Evolutionary conservation across 2,797 vertebrate species (phyloP).

Genomic region (Epinephelus coioides): DNA sequence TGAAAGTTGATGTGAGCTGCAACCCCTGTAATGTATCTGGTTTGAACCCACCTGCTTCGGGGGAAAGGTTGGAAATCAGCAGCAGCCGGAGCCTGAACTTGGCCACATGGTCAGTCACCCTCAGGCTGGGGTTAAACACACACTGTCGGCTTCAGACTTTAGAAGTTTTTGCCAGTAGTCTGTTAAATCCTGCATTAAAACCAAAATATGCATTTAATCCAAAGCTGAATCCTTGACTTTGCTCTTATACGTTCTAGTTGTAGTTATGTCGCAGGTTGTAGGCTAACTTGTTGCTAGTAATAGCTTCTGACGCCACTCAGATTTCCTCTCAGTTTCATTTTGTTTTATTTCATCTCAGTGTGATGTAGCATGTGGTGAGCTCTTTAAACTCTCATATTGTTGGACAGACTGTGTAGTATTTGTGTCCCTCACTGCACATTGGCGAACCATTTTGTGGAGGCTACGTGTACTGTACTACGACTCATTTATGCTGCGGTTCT

Average conservation of each 20-base stretch:
- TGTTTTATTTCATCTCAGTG: background rate
- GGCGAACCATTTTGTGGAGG: background rate
- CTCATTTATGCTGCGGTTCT: conserved; percentile 23
- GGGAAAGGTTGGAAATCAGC: conserved; percentile 65
- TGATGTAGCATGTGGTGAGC: background rate
- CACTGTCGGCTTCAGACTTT: conserved; percentile 41
- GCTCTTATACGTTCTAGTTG: conserved; percentile 15
- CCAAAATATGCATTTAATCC: conserved; percentile 18
- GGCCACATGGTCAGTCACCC: conserved; percentile 79
- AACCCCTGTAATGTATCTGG: conserved; percentile 27
- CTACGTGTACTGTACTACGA: background rate
- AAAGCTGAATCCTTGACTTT: conserved; percentile 14
- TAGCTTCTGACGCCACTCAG: background rate
- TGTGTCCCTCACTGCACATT: conserved; percentile 3
- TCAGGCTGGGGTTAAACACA: conserved; percentile 70
- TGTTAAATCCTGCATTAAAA: conserved; percentile 13
- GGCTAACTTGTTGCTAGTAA: background rate
- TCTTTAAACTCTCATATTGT: background rate
- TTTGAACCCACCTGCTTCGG: conserved; percentile 57
- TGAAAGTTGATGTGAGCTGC: conserved; percentile 9
- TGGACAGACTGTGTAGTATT: background rate
- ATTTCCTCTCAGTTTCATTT: background rate
- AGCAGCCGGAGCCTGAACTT: conserved; percentile 54
- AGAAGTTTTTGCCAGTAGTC: conserved; percentile 25
- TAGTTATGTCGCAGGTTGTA: conserved; percentile 6